Evolutionary conservation across 2,113 vertebrate species (phyloP), one percentile per base, ranked within the genome.

Genomic region (Rhinopomastus cyanomelas): DNA sequence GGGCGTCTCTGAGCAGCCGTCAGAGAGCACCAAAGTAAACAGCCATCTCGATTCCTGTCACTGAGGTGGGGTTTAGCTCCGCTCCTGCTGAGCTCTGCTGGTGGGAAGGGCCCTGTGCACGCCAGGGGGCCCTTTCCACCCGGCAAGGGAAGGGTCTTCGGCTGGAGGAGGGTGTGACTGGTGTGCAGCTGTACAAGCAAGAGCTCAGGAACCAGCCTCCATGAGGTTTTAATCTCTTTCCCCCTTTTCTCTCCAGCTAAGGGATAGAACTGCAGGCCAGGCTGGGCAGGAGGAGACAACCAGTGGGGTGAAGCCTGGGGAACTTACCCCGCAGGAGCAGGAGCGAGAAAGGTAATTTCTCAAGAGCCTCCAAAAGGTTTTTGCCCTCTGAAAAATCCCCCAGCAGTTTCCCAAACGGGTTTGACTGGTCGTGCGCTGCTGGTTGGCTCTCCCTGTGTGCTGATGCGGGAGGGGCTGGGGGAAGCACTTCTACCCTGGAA

Each of bases 261-360:
- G 82, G 27, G 76, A 23, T 78, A 59, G 71, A 93, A 21, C 82
- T 86, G 29, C 30, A 62, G 80, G 84, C 79, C 92, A 93, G 81
- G 71, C 60, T 75, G 88, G 61, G 83, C 95, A 95, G 59, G 92
- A 94, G 36, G 94, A 96, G 32, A 77, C 80, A 91, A 34, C 30
- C 67, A 57, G n/a, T 37, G 86, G 93, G 36, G 94, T 88, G 90
- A 94, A 95, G 85, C 87, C 84, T 81, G 92, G 71, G 64, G 79
- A 88, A 95, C 69, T 93, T 67, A 81, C 79, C 91, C 82, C 71
- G 16, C 92, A 89, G 78, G 26, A 89, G 57, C 85, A 96, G 85
- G 92, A 84, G 39, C 39, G 39, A 55, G 83, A 81, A 74, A 97
- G 95, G 96, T 96, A 95, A 88, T 46, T 56, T 69, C 72, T 92